Evolutionary conservation across 2,888 invertebrate species (phyloP).

Genomic region (Sesia apiformis): DNA sequence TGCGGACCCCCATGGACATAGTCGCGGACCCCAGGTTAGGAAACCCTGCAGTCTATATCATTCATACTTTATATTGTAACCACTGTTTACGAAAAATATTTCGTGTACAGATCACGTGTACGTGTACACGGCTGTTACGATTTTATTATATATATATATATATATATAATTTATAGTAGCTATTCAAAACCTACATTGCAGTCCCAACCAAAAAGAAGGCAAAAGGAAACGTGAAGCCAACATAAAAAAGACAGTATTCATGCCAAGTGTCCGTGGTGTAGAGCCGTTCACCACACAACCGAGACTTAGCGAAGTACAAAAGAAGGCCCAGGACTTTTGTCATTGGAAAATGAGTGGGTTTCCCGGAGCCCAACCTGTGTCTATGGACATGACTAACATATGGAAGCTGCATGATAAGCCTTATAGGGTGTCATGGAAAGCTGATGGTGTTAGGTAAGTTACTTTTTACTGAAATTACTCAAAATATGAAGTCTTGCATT

Average conservation of each 20-base stretch:
- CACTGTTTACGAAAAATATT: neutral
- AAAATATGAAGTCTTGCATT: too few species aligned
- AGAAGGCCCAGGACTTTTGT: slow-evolving; percentile 84
- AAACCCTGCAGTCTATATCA: too few species aligned
- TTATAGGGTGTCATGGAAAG: slow-evolving; percentile 99
- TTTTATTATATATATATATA: neutral
- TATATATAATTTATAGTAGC: slow-evolving; percentile 8
- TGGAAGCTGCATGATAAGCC: slow-evolving; percentile 83
- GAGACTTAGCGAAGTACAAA: slow-evolving; percentile 78
- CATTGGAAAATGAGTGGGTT: slow-evolving; percentile 87
- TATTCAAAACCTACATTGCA: slow-evolving; percentile 1
- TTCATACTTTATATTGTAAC: too few species aligned
- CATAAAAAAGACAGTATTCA: slow-evolving; percentile 82
- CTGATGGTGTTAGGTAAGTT: slow-evolving; percentile 92
- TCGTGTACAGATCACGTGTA: neutral
- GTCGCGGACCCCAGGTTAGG: too few species aligned
- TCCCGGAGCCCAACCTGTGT: slow-evolving; percentile 98
- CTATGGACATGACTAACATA: slow-evolving; percentile 92
- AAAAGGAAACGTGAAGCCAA: slow-evolving; percentile 70
- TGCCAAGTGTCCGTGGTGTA: slow-evolving; percentile 91
- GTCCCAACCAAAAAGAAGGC: slow-evolving; percentile 16
- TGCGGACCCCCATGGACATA: too few species aligned
- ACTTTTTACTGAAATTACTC: slow-evolving; percentile 1
- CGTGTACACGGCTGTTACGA: neutral
- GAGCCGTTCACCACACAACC: slow-evolving; percentile 78